Evolutionary conservation across 53 echinoderm and acorn worm species (phyloP).

Genomic region (Luidia sarsii): DNA sequence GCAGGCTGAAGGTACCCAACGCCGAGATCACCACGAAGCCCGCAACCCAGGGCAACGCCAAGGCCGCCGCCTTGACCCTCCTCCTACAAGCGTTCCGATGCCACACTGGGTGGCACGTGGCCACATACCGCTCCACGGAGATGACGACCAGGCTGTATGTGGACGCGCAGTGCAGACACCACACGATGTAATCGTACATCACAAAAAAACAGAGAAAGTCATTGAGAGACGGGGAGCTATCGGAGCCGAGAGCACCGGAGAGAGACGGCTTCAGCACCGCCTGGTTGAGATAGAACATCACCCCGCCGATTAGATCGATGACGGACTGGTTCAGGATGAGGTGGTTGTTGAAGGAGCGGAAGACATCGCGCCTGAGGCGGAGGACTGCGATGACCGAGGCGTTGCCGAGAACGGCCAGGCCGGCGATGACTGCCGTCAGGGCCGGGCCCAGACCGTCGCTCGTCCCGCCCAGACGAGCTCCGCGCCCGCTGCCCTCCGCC

Average conservation of each 20-base stretch:
- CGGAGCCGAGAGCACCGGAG: not conserved
- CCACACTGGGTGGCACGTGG: constrained; percentile 13
- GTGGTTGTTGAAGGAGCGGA: constrained; percentile 26
- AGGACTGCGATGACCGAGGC: constrained; percentile 18
- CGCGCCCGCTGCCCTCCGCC: too few species aligned
- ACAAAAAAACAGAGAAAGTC: constrained; percentile 11
- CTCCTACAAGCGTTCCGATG: constrained; percentile 12
- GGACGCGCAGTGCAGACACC: constrained; percentile 13
- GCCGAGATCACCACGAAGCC: not conserved
- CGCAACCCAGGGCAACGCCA: constrained; percentile 1
- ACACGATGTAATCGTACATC: constrained; percentile 31
- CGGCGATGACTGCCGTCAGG: too few species aligned
- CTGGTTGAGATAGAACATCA: not conserved
- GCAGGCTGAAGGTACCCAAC: too few species aligned
- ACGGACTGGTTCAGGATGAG: constrained; percentile 33
- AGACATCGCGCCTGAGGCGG: constrained; percentile 15
- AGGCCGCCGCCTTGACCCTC: not conserved
- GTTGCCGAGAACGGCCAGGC: constrained; percentile 24
- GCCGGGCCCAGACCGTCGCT: too few species aligned
- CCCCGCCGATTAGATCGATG: constrained; percentile 3
- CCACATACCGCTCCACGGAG: constrained; percentile 24
- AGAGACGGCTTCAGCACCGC: constrained; percentile 1
- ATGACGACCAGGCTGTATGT: constrained; percentile 30
- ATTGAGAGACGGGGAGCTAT: constrained; percentile 2
- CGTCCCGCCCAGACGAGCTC: too few species aligned